Base-by-base conservation (phyloP, 2,797 vertebrate species). In the Hypotaenidia philippensis region DNA sequence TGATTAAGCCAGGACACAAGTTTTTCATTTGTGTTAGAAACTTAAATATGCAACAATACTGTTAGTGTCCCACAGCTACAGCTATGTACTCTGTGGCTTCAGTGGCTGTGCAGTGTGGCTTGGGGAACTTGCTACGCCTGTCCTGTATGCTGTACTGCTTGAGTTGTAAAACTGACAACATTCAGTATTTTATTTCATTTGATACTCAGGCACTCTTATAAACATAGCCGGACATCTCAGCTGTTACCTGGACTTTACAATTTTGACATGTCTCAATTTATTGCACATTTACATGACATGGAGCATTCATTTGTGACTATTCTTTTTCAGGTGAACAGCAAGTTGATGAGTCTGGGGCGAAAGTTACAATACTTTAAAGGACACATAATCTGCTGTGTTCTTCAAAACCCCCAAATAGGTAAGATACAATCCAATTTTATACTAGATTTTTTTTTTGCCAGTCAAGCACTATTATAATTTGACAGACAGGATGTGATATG, bases 391-490 rank as follows among this genome's bases (percentile, higher is more conserved):
- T 97, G 96, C 95, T 97, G 96, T 96, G 96, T 85, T 97, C 94
- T 96, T 93, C 91, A 90, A 96, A 97, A 86, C 64, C 60, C 36
- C 34, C 74, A 60, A 86, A 78, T 6, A 82, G 63, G 38, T 77
- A 94, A 81, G 76, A 76, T 63, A 68, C 61, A 97, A 97, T 97
- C 82, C 57, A 87, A 96, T 98, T 97, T 97, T 81, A 29, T 72
- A 57, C 36, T 52, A 47, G 64, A 55, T 52, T 32, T 52, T 89
- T 41, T 45, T 89, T 81, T 69, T 68, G 38, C 76, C 80, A 91
- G 94, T 95, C 97, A 89, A 53, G 75, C 11, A 47, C 36, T 3
- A 22, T 92, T 93, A 96, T 76, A 87, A 82, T 72, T 40, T 50
- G 60, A 34, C 78, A 86, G 26, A 41, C 13, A 13, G 59, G 94